A percentile compares a stretch with the other conserved stretches of the same genome.
Evolutionary conservation across 2,888 invertebrate species (phyloP).

Genomic region (Phragmatobia fuliginosa): DNA sequence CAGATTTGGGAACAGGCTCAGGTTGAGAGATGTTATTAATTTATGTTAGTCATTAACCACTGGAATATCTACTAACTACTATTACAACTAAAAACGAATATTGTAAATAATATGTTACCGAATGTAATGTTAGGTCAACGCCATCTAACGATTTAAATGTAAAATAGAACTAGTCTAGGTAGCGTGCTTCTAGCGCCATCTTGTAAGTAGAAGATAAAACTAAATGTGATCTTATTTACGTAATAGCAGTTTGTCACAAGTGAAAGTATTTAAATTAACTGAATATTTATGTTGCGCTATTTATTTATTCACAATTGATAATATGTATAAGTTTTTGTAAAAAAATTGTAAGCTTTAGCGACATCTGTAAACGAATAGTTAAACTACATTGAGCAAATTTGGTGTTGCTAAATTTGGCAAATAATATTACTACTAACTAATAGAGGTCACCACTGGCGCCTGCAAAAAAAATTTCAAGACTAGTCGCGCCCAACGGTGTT

Average conservation of each 20-base stretch:
- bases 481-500: too few relatives aligned
- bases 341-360: constrained; percentile 25
- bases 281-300: background rate
- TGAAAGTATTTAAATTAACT: too few relatives aligned
- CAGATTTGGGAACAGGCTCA: too few relatives aligned
- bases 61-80: too few relatives aligned
- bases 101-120: too few relatives aligned
- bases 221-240: background rate
- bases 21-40: too few relatives aligned
- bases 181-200: background rate
- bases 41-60: too few relatives aligned
- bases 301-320: background rate
- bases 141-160: background rate
- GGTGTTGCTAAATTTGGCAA: background rate
- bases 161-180: background rate
- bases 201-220: background rate
- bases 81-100: too few relatives aligned
- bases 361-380: constrained; percentile 59
- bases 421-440: constrained; percentile 36
- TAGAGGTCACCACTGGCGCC: constrained; percentile 36
- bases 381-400: constrained; percentile 29
- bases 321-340: too few relatives aligned
- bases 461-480: background rate
- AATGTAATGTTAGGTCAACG: background rate
- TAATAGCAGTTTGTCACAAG: too few relatives aligned